Percentiles rank a stretch among this genome's conserved stretches.
These are phyloP conservation scores for Setophaga petechia DNA, from an alignment of 2,113 vertebrate species.

Conservation along the genomic window DNA sequence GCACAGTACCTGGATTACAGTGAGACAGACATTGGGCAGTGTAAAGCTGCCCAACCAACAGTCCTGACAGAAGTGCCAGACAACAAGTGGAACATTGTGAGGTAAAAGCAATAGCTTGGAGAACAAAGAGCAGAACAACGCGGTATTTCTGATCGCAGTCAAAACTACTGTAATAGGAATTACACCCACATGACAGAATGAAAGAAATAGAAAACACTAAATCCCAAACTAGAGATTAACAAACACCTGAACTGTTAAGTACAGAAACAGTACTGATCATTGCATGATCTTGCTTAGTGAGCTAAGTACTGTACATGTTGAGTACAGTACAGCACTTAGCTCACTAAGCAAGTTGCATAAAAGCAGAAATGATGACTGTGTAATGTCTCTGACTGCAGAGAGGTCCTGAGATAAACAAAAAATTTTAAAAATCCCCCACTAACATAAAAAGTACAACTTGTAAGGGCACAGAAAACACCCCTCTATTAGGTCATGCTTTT, in stretches of 20 bases:
- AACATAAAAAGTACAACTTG: not conserved
- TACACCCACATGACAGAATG: not conserved
- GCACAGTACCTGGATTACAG: not conserved
- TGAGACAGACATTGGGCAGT: not conserved
- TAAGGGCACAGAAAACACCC: not conserved
- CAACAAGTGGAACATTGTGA: not conserved
- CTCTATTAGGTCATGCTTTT: not conserved
- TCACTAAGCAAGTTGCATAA: not conserved
- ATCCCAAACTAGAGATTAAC: not conserved
- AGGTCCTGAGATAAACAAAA: not conserved
- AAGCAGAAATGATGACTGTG: not conserved
- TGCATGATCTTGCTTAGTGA: too few species aligned
- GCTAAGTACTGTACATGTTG: too few species aligned
- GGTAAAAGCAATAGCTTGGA: not conserved
- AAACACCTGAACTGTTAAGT: not conserved
- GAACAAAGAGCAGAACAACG: not conserved
- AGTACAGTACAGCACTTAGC: not conserved
- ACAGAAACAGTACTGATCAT: not conserved
- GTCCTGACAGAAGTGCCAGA: rapidly evolving
- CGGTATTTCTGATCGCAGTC: not conserved
- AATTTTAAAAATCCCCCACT: not conserved
- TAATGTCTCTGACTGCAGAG: not conserved
- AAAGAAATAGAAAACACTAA: not conserved
- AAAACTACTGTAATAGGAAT: not conserved
- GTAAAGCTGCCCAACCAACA: not conserved